phyloP scores from a whole-genome alignment of 2,113 vertebrate genomes.

The Dipodomys ordii region DNA sequence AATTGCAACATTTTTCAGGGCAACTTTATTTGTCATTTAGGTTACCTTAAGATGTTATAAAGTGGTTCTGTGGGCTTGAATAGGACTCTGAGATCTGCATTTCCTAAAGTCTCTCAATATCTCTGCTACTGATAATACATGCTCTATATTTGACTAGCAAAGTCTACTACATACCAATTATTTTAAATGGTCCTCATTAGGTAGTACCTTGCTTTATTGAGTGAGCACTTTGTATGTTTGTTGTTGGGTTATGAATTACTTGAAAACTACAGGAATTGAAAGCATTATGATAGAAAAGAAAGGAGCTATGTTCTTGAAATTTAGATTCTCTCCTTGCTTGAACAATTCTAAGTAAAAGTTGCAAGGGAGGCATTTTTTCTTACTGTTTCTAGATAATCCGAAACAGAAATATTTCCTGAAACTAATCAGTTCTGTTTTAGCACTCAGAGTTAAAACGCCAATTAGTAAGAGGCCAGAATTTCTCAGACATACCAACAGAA shows the following conservation, averaged over 20 bases:
- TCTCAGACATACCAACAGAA: conserved; percentile 63
- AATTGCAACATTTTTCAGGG: background rate
- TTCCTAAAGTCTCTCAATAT: background rate
- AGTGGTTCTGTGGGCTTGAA: background rate
- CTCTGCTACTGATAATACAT: background rate
- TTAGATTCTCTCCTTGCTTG: background rate
- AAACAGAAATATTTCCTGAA: conserved; percentile 62
- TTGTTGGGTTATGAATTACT: background rate
- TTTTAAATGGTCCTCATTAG: background rate
- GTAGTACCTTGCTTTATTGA: background rate
- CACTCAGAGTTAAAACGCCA: conserved; percentile 39
- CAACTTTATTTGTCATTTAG: background rate
- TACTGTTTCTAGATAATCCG: conserved; percentile 47
- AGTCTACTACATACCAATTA: background rate
- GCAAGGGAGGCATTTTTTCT: background rate
- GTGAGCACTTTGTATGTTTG: conserved; percentile 2
- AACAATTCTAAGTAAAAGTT: conserved; percentile 33
- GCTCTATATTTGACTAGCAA: background rate
- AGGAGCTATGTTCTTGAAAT: background rate
- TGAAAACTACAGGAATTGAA: conserved; percentile 28
- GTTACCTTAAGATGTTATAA: background rate
- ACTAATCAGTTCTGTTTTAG: conserved; percentile 66
- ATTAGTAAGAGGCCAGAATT: conserved; percentile 63
- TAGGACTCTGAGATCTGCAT: background rate
- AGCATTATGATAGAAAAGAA: background rate